Conservation (phyloP, 2,797 vertebrate species). For the Sternarchorhynchus goeldii region DNA sequence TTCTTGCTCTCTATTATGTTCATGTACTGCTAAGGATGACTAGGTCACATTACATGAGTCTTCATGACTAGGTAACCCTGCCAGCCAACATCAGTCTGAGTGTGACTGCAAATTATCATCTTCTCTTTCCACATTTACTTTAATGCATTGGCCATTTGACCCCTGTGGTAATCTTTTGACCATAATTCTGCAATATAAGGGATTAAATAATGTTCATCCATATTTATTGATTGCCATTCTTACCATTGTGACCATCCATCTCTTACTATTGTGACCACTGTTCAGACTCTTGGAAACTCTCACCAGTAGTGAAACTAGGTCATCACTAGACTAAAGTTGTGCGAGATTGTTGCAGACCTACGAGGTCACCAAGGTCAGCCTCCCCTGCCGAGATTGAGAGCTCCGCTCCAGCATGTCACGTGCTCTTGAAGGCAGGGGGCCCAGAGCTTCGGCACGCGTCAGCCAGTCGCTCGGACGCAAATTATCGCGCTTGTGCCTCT, state of each 20-base stretch:
- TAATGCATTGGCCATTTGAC: background rate
- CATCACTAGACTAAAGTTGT: conserved; percentile 14
- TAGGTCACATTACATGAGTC: conserved; percentile 20
- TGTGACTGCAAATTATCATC: background rate
- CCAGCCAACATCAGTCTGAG: background rate
- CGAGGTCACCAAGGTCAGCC: conserved; percentile 60
- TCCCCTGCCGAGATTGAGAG: conserved; percentile 45
- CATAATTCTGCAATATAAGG: no score
- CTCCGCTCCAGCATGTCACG: conserved; percentile 55
- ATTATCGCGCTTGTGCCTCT: conserved; percentile 60
- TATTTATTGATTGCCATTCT: no score
- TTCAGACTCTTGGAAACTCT: background rate
- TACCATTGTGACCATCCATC: no score
- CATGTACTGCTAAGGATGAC: background rate
- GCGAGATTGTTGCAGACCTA: conserved; percentile 4
- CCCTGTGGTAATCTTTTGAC: no score
- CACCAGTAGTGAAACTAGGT: conserved; percentile 20
- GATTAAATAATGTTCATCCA: no score
- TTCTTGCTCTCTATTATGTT: conserved; percentile 11
- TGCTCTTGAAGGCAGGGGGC: conserved; percentile 46
- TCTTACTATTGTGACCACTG: background rate
- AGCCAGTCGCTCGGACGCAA: conserved; percentile 56
- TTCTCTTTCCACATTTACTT: background rate
- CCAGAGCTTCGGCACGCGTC: conserved; percentile 51
- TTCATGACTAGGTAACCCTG: conserved; percentile 2